phyloP scores from a whole-genome alignment of 1,140 invertebrate species.

The Mercenaria mercenaria region DNA sequence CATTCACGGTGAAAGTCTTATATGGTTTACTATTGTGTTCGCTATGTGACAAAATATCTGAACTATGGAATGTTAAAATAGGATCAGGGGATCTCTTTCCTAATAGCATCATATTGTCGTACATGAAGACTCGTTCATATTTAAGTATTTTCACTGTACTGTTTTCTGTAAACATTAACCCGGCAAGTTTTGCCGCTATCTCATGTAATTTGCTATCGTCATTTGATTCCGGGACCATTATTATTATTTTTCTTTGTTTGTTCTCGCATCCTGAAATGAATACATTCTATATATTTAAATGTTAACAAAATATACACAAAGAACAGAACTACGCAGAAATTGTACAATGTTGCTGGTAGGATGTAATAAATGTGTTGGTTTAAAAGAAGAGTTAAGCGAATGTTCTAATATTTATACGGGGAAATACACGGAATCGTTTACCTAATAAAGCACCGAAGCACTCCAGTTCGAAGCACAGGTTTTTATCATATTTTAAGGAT shows the following conservation, averaged over 20 bases:
- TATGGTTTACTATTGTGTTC: background rate
- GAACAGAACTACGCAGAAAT: no score
- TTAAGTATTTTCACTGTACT: background rate
- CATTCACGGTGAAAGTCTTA: background rate
- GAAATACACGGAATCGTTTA: no score
- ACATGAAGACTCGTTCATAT: background rate
- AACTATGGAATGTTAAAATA: background rate
- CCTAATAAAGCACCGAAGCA: no score
- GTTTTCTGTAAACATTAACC: background rate
- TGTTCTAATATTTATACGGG: no score
- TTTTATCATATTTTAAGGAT: no score
- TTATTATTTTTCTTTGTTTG: background rate
- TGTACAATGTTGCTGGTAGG: no score
- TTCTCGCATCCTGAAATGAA: background rate
- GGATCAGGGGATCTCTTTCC: background rate
- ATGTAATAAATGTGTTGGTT: no score
- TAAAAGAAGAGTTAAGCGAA: no score
- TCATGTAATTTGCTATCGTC: background rate
- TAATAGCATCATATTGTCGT: background rate
- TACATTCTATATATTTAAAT: no score
- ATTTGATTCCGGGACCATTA: background rate
- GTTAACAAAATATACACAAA: no score
- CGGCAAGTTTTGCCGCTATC: background rate
- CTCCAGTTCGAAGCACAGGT: no score
- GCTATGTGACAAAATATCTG: background rate